Evolutionary conservation across 2,888 invertebrate species (phyloP), one percentile per base, ranked within the genome.

Genomic region (Loripinus fragilis): DNA sequence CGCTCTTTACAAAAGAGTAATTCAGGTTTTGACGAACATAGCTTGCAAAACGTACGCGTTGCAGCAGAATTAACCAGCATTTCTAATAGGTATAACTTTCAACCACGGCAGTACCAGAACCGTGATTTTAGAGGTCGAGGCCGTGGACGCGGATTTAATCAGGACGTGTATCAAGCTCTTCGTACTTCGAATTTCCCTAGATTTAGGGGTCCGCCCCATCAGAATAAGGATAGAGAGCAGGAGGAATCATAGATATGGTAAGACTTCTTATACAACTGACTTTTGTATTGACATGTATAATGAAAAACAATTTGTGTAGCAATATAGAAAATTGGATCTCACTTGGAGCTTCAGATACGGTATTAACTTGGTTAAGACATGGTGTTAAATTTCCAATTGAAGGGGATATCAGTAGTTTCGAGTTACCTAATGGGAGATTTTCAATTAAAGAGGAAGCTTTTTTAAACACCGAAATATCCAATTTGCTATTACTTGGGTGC

Each of bases 331-430:
- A 52, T 52, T 52, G 52, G 25, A 52, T 25, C 23, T 23, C 20
- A 2, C 2, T 52, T 28, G 48, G 65, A 23, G 66, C 73, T 28
- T 38, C 41, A 41, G 35, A 52, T 10, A 68, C 64, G 17, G 8
- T 67, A 20, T 7, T 35, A 38, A 41, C 52, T 52, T 68, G 68
- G 74, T 33, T 74, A 17, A 41, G 30, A 28, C 17, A 52, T 52
- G 74, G 74, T 55, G 52, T 74, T 25, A 41, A 55, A 25, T 52
- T 74, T 66, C n/a, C n/a, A n/a, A n/a, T n/a, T n/a, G n/a, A n/a
- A n/a, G n/a, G n/a, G n/a, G n/a, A 38, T 12, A 50, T 52, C 28
- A 45, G 41, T 45, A 64, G 33, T 12, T n/a, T 72, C 66, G 30
- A 23, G 12, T 17, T 66, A 42, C 20, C 20, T 48, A 66, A 72